Evolutionary conservation across 2,113 vertebrate species (phyloP).

Genomic region (Daubentonia madagascariensis): DNA sequence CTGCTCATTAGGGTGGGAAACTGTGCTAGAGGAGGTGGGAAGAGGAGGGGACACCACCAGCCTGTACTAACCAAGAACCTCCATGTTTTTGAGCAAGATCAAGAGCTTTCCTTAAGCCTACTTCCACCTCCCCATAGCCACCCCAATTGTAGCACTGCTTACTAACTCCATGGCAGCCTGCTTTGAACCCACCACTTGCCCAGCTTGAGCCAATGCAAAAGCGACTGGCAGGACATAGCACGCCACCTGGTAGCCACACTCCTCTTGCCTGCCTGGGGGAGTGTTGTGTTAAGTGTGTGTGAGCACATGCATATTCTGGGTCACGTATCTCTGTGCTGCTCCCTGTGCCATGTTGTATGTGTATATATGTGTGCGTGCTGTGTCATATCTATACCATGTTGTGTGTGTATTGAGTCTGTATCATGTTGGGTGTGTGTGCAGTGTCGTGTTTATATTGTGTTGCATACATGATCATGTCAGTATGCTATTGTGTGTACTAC

Average conservation of each 20-base stretch:
- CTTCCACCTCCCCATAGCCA: neutral
- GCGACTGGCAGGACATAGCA: neutral
- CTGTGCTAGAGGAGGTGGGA: neutral
- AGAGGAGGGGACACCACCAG: accelerated
- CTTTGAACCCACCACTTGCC: neutral
- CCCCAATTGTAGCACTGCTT: neutral
- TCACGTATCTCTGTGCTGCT: neutral
- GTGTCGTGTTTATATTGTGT: neutral
- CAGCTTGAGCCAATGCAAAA: neutral
- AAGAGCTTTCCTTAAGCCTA: neutral
- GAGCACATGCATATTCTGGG: neutral
- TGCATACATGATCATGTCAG: neutral
- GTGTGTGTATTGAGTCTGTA: neutral
- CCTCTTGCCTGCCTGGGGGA: neutral
- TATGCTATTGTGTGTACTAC: neutral
- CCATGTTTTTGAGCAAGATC: neutral
- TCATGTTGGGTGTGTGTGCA: neutral
- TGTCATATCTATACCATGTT: neutral
- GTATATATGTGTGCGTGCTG: neutral
- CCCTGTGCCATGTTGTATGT: neutral
- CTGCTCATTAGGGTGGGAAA: neutral
- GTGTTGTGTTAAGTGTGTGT: neutral
- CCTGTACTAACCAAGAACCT: neutral
- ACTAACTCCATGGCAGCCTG: neutral
- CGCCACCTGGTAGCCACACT: neutral